Evolutionary conservation across 2,113 vertebrate species (phyloP), one percentile per base, ranked within the genome.

Genomic region (Sphaerodactylus townsendi): DNA sequence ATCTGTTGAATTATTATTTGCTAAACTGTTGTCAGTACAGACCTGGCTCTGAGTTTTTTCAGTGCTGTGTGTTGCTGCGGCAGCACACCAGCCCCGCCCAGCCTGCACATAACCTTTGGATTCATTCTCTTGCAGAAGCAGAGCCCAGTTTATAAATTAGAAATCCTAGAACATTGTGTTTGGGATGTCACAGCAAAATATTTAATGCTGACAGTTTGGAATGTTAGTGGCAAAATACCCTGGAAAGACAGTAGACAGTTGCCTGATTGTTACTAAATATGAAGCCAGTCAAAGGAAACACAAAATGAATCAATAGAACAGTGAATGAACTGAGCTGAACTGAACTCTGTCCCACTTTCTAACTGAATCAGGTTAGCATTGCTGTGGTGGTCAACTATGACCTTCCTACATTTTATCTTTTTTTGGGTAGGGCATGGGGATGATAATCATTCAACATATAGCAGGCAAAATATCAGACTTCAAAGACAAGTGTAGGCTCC

Each of bases 281-380:
- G 17, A 90, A 91, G 81, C 4, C 69, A 83, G 78, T 71, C 81
- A 46, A 59, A 35, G 44, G 85, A 84, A 50, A 44, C 25, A 21
- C 2, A 1, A 91, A 81, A 50, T 15, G 59, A 88, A 72, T 86
- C 73, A 86, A 41, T 75, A 88, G 75, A 72, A 78, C 23, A 35
- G 13, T 30, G 21, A 15, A 1, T 87, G 19, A 82, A 92, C n/a
- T 13, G 4, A 86, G 77, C 28, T 83, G 81, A 87, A 88, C 10
- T 86, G 88, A 92, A 92, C 53, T n/a, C 37, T 86, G 92, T 86
- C 73, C 83, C 46, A 82, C 73, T 91, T 84, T 84, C 81, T 77
- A 71, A 68, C 69, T 48, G 83, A 88, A 85, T 37, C 79, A 75
- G 84, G 86, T 79, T 87, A 85, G 77, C 75, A 72, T 79, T 77